Base-by-base conservation (phyloP, 1,140 invertebrate genomes). In the Nebria ingens region DNA sequence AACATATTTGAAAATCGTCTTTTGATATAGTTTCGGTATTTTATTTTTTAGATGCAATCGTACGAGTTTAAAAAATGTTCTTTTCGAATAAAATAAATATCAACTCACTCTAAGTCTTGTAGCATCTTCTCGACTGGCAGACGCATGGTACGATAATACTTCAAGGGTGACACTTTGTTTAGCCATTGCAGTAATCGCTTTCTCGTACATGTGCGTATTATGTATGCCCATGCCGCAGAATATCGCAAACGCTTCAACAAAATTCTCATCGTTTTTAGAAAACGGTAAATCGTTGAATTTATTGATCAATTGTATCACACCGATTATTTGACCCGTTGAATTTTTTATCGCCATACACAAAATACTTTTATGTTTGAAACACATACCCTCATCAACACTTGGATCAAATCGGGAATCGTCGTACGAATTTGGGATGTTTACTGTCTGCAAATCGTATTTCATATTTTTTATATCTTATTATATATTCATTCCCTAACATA, bases 171-270 rank as follows among this genome's bases (percentile, higher is more conserved):
- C 92, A 64, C 87, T 89, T 72, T 96, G 93, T 71, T 96, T 97
- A 51, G 93, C 93, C 82, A 93, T 93, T 0, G 91, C 90, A 57
- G 87, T 87, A 63, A 93, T 84, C 29, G 89, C 89, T 70, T 88
- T 92, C 71, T 97, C 93, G 67, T 95, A 97, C 91, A 96, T 96
- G 67, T 93, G 88, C 40, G 93, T 96, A 70, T 97, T 97, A 73
- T 94, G 89, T 54, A 97, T 96, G 21, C 93, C 93, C 89, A 98
- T 93, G 19, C 94, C 94, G 74, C 92, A 96, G 74, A 97, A 98
- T 63, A 98, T 95, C 54, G 93, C 91, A 74, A 98, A 98, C 0
- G 93, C 93, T 73, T 97, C 89, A 49, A 94, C 89, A 65, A 93
- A 91, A 69, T 93, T 93, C 68, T 94, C 91, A 65, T 94, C 91